Base-by-base conservation (phyloP, 2,797 vertebrate genomes). In the Microhierax caerulescens region DNA sequence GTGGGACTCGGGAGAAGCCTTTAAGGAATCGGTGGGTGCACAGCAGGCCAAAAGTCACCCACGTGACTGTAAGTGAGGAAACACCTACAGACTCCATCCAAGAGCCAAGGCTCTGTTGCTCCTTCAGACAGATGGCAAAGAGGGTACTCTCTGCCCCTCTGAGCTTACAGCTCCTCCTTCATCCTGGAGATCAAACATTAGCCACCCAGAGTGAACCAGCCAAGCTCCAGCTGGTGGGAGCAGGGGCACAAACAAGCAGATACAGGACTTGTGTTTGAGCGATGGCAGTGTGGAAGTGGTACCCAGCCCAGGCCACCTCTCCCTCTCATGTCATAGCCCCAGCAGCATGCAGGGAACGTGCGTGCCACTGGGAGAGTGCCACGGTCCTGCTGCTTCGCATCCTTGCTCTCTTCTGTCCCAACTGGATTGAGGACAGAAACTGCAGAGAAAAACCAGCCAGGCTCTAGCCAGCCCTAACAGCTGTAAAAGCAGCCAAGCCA, bases 301-400 rank as follows among this genome's bases (percentile, higher is more conserved):
- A 43, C 37, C 41, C 18, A 23, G 41, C 28, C n/a, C 34, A 24
- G 37, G 41, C 70, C 54, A 67, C 23, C 25, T 83, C 43, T 72
- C 47, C 56, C 14, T 36, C 48, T 59, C 0, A 0, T 68, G 54
- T 59, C 7, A 1, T 4, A 51, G 67, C 32, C 81, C 53, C 7
- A 2, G 61, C 36, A 81, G 36, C 2, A 0, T 10, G 6, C 2
- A 1, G 22, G 78, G 63, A 76, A 34, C 0, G 0, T 41, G 27
- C 6, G 4, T 64, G 87, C 70, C 1, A 0, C 30, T 61, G 70
- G 24, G 19, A 43, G 27, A 48, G 19, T 43, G 45, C 34, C 19
- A 12, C 1, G 0, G 37, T 51, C 48, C 65, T 76, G 21, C 30
- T 68, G 56, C 61, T 78, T 68, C 2, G 1, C 34, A 41, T 53